Percentiles rank a stretch among this genome's conserved stretches.
These are phyloP conservation scores for Agelastica alni DNA, from an alignment of 2,888 invertebrate species.

Conservation along the genomic window DNA sequence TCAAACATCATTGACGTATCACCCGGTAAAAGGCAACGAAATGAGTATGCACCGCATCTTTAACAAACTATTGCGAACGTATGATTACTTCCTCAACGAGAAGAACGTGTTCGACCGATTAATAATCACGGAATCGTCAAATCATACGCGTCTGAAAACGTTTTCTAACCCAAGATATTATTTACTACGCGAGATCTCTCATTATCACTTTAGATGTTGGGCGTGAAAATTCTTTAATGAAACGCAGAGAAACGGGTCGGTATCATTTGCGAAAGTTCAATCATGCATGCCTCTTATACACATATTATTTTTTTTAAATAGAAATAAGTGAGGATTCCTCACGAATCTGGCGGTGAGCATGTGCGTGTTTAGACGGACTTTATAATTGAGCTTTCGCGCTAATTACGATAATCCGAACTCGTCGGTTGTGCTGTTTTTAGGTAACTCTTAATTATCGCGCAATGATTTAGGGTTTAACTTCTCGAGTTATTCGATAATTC, in stretches of 20 bases:
- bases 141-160: slow-evolving; percentile 28
- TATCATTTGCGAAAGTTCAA: slow-evolving; percentile 25
- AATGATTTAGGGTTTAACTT: too few relatives aligned
- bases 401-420: not conserved
- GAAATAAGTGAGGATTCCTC: not conserved
- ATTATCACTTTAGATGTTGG: slow-evolving; percentile 26
- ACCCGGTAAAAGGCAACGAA: slow-evolving; percentile 1
- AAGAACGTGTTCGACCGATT: slow-evolving; percentile 18
- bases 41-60: not conserved
- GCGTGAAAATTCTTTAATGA: slow-evolving; percentile 23
- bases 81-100: slow-evolving; percentile 22
- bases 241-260: slow-evolving; percentile 14
- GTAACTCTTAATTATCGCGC: too few relatives aligned
- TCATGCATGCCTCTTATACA: slow-evolving; percentile 16
- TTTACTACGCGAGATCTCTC: slow-evolving; percentile 17
- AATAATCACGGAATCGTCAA: slow-evolving; percentile 23
- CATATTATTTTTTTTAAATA: not conserved
- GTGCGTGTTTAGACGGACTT: not conserved
- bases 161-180: slow-evolving; percentile 24
- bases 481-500: too few relatives aligned
- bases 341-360: not conserved
- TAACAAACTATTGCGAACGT: slow-evolving; percentile 14
- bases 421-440: too few relatives aligned
- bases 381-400: not conserved
- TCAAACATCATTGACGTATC: not conserved